These are phyloP conservation scores for Aporophyla lueneburgensis DNA, from an alignment of 2,888 invertebrate genomes.

Conservation along the genomic window DNA sequence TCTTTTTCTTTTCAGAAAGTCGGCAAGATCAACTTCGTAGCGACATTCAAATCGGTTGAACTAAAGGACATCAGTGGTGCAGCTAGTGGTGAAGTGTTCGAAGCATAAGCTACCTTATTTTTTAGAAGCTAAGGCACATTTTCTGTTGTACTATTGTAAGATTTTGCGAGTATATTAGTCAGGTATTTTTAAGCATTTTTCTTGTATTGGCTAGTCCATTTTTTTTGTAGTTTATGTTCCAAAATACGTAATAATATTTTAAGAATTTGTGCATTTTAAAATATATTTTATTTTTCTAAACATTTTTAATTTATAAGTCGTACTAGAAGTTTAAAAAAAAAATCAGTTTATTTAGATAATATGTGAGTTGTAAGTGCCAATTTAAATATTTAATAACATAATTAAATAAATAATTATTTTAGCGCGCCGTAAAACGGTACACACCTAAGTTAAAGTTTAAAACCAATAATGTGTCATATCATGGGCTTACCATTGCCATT, in stretches of 20 bases:
- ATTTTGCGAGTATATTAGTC: slow-evolving; percentile 46
- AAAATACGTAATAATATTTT: slow-evolving; percentile 38
- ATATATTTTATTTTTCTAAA: slow-evolving; percentile 12
- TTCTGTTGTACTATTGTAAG: slow-evolving; percentile 36
- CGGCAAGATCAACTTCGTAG: slow-evolving; percentile 93
- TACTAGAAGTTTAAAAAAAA: neutral
- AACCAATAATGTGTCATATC: slow-evolving; percentile 6
- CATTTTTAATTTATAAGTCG: neutral
- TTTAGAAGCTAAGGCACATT: slow-evolving; percentile 3
- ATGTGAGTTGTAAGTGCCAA: slow-evolving; percentile 51
- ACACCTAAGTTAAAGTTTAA: slow-evolving; percentile 25
- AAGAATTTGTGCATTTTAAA: slow-evolving; percentile 41
- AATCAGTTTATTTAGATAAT: neutral
- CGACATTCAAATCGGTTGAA: slow-evolving; percentile 93
- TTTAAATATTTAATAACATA: slow-evolving; percentile 4
- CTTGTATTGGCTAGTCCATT: slow-evolving; percentile 19
- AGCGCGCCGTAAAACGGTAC: slow-evolving; percentile 44
- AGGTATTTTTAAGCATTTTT: slow-evolving; percentile 41
- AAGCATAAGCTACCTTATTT: slow-evolving; percentile 73
- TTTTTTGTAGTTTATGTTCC: neutral
- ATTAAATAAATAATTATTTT: neutral
- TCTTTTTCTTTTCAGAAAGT: slow-evolving; percentile 80
- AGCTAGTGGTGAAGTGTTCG: slow-evolving; percentile 91
- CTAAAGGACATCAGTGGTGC: slow-evolving; percentile 93
- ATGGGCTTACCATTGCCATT: slow-evolving; percentile 30